These are phyloP conservation scores for Peromyscus californicus DNA, from an alignment of 2,113 vertebrate genomes.

Conservation along the genomic window DNA sequence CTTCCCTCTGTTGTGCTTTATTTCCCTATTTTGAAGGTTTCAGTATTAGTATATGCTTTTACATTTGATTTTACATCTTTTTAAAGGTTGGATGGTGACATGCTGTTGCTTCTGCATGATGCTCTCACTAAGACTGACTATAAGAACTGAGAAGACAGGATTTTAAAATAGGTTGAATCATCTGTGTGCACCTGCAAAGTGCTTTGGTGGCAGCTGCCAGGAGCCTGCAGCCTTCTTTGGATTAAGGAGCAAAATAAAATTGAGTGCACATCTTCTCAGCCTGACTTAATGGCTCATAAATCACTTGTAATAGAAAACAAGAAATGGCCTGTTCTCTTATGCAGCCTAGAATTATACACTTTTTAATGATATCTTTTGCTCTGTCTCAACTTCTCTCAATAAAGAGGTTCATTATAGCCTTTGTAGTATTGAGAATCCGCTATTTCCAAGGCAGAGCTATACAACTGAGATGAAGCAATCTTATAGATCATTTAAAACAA, in stretches of 20 bases:
- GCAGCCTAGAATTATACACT: background rate
- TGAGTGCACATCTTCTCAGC: conserved; percentile 26
- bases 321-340: conserved; percentile 49
- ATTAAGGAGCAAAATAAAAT: conserved; percentile 69
- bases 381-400: background rate
- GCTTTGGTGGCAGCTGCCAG: background rate
- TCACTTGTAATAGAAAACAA: conserved; percentile 59
- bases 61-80: conserved; percentile 66
- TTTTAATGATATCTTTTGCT: conserved; percentile 49
- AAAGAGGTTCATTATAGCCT: conserved; percentile 23
- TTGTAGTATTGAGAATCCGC: conserved; percentile 10
- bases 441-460: conserved; percentile 6
- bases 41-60: conserved; percentile 57
- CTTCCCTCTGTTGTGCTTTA: conserved; percentile 11
- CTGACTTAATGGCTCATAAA: conserved; percentile 69
- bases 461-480: conserved; percentile 39
- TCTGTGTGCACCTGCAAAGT: conserved; percentile 58
- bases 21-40: conserved; percentile 67
- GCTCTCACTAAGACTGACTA: conserved; percentile 28
- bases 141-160: conserved; percentile 51
- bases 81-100: conserved; percentile 64
- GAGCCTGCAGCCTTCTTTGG: conserved; percentile 18
- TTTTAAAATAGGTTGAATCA: conserved; percentile 31
- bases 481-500: background rate
- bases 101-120: conserved; percentile 15